Base-by-base conservation (phyloP, 30 jellyfish, hydroid and myxozoan genomes). In the Hydractinia symbiolongicarpus region DNA sequence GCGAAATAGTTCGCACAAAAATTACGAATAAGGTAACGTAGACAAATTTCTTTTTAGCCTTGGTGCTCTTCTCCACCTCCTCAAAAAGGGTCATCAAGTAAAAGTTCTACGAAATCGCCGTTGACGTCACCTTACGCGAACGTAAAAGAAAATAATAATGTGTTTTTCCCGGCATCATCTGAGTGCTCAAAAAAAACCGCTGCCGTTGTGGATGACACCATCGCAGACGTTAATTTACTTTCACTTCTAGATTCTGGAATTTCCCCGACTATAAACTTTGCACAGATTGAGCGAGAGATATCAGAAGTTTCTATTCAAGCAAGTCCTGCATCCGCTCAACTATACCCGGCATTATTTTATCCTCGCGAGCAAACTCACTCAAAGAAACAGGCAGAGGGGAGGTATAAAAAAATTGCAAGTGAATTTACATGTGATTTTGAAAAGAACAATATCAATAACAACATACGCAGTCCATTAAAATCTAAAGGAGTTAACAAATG, bases 231-330 rank as follows among this genome's bases (percentile, higher is more conserved):
- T 51, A 13, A 64, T 13, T 64, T 64, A 64, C 7, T 64, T 44
- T n/a, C 74, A 6, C 40, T n/a, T 2, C 74, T 64, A 64, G 74
- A 64, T 64, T 64, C 74, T 64, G 74, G 74, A 6, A 7, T 7
- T 51, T 44, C 19, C 74, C 19, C 52, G 19, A 6, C 52, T n/a
- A 7, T 64, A 13, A 64, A 13, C 4, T 64, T 64, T 13, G 74
- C 74, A 7, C 74, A 64, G 40, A 64, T 64, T 64, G 74, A 64
- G 19, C 74, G 40, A 64, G 74, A 64, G 74, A 44, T 64, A 6
- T 64, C 74, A 7, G 40, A 51, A 13, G 17, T n/a, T 13, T n/a
- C 74, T 7, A n/a, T 64, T 51, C 17, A 64, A n/a, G 19, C 17
- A 13, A 64, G 40, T 13, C 19, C 74, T 4, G 74, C 7, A n/a